Conservation (phyloP, 2,113 vertebrate species). For the Callipepla squamata region DNA sequence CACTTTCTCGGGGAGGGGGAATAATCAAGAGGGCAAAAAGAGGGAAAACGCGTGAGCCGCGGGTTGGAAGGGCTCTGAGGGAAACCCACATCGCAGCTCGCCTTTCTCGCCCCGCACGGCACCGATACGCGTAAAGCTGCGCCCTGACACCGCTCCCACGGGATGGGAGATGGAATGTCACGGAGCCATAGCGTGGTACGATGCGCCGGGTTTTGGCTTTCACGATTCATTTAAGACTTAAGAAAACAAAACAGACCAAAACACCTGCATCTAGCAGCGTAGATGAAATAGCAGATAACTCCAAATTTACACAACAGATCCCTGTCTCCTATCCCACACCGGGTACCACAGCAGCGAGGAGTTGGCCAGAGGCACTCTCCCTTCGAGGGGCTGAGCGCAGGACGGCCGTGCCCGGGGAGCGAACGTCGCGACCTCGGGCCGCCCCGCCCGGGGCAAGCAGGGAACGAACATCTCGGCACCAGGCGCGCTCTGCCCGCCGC, state of each 20-base stretch:
- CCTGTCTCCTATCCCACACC: rapidly evolving
- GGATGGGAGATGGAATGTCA: not conserved
- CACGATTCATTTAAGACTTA: not conserved
- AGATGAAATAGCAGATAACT: not conserved
- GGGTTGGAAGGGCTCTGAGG: not conserved
- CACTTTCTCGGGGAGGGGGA: not conserved
- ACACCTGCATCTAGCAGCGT: not conserved
- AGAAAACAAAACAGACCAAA: not conserved
- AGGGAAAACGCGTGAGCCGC: not conserved
- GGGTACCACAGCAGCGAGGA: not conserved
- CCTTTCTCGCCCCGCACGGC: not conserved
- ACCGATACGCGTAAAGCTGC: too few relatives aligned
- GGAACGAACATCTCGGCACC: not conserved
- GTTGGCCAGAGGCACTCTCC: not conserved
- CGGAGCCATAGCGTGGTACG: too few relatives aligned
- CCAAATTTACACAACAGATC: not conserved
- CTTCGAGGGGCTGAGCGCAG: not conserved
- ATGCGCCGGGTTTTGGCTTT: not conserved
- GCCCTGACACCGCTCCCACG: not conserved
- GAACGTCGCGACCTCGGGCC: not conserved
- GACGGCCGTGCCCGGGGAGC: not conserved
- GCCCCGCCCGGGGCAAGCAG: not conserved
- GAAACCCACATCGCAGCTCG: not conserved
- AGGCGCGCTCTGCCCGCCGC: not conserved
- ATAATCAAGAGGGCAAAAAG: too few relatives aligned